Evolutionary conservation across 2,797 vertebrate genomes (phyloP).

Genomic region (Coregonus sp.): DNA sequence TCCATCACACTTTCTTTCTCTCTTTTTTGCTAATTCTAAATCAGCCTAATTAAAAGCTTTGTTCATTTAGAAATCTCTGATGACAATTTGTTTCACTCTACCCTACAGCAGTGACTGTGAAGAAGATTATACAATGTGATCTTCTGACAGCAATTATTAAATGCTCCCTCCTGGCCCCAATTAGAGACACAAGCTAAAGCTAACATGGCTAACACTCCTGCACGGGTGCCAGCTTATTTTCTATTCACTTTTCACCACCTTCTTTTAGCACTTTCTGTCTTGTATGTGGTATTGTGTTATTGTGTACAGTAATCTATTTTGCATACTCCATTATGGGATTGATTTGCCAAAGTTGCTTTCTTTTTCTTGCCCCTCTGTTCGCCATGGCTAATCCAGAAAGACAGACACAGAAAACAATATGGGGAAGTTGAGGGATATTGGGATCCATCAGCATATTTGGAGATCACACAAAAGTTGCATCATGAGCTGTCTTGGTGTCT

Average conservation of each 20-base stretch:
- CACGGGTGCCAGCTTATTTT: constrained; percentile 66
- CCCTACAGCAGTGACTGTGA: constrained; percentile 94
- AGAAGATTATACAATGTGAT: constrained; percentile 99
- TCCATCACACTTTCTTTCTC: constrained; percentile 74
- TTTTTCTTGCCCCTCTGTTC: constrained; percentile 31
- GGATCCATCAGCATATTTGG: constrained; percentile 45
- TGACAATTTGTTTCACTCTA: constrained; percentile 98
- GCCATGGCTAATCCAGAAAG: constrained; percentile 43
- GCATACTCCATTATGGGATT: constrained; percentile 49
- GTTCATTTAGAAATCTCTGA: constrained; percentile 97
- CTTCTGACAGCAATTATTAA: constrained; percentile 99
- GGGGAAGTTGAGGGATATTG: constrained; percentile 59
- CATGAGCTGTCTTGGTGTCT: too few relatives aligned
- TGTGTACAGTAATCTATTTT: constrained; percentile 33
- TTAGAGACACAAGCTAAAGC: constrained; percentile 87
- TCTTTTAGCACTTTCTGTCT: constrained; percentile 40
- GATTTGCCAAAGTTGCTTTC: constrained; percentile 35
- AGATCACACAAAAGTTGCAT: constrained; percentile 27
- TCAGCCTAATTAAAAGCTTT: constrained; percentile 99
- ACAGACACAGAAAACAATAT: constrained; percentile 9
- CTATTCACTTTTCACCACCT: constrained; percentile 44
- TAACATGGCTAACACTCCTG: constrained; percentile 80
- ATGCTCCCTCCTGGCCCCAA: constrained; percentile 98
- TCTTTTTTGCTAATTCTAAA: constrained; percentile 82
- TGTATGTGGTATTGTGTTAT: constrained; percentile 1